phyloP scores from a whole-genome alignment of 2,113 vertebrate genomes.

The Callopanchax toddi region DNA sequence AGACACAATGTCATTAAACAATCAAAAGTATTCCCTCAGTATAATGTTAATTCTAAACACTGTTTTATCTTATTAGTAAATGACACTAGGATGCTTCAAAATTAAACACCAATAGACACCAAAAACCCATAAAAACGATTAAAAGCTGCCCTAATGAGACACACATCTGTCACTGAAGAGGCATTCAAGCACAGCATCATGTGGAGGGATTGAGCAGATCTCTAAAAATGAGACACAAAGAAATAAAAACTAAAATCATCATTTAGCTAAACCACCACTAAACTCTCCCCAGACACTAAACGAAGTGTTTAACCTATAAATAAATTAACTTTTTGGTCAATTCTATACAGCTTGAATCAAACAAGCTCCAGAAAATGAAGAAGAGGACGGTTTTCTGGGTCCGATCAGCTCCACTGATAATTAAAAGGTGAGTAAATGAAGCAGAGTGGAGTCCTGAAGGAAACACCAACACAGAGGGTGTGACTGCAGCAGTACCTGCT shows the following conservation, averaged over 20 bases:
- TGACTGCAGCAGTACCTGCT: slow-evolving; percentile 69
- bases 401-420: background rate
- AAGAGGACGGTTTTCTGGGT: background rate
- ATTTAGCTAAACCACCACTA: background rate
- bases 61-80: too few relatives aligned
- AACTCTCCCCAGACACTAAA: too few relatives aligned
- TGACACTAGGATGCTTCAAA: background rate
- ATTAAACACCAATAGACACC: background rate
- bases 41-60: too few relatives aligned
- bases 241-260: background rate
- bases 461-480: background rate
- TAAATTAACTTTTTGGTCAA: too few relatives aligned
- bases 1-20: too few relatives aligned
- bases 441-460: background rate
- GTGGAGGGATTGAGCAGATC: background rate
- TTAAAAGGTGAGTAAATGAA: background rate
- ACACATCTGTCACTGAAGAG: too few relatives aligned
- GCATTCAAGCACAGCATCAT: background rate
- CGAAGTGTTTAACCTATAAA: too few relatives aligned
- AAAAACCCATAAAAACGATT: background rate
- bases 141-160: background rate
- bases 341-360: background rate
- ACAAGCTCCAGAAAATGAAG: too few relatives aligned
- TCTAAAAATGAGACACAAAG: background rate
- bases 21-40: too few relatives aligned